Evolutionary conservation across 2,888 invertebrate species (phyloP), one percentile per base, ranked within the genome.

Genomic region (Drosophila incognita): DNA sequence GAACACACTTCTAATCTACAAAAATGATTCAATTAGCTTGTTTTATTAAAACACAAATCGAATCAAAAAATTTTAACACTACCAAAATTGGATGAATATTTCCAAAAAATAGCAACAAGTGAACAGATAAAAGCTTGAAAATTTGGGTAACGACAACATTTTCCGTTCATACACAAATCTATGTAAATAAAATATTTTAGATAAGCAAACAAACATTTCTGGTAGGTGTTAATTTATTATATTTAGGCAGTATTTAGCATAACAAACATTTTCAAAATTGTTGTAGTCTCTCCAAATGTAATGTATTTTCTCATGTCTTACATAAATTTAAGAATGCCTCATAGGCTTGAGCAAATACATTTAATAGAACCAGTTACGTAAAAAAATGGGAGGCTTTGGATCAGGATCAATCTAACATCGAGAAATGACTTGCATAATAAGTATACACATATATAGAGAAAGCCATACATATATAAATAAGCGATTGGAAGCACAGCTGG

Each of bases 401-500:
- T 31, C 31, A 31, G 46, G 8, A 24, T 54, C 18, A 53, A 60
- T 60, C 29, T 35, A 24, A 18, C 11, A 60, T 31, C 24, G 33
- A 69, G 36, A 53, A 38, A 65, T 75, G 76, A 71, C 66, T 63
- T 18, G 76, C 63, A 66, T 56, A 63, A 52, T 42, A 62, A 54
- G 29, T 27, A 51, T 35, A 27, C 35, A 69, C 18, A n/a, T 42
- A 35, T n/a, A 35, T n/a, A n/a, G 40, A 31, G 33, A 54, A 31
- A n/a, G 11, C 21, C 24, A 36, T 51, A 49, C n/a, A 42, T 36
- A 36, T 42, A 51, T 49, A 76, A 57, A 71, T 65, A 65, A 58
- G 46, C 60, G 56, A 53, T 69, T 58, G 51, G 58, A 51, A 69
- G 57, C 71, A 74, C 60, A 71, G 68, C 68, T 85, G 83, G 68